phyloP scores from a whole-genome alignment of 2,797 vertebrate species.

The Epinephelus malabaricus region DNA sequence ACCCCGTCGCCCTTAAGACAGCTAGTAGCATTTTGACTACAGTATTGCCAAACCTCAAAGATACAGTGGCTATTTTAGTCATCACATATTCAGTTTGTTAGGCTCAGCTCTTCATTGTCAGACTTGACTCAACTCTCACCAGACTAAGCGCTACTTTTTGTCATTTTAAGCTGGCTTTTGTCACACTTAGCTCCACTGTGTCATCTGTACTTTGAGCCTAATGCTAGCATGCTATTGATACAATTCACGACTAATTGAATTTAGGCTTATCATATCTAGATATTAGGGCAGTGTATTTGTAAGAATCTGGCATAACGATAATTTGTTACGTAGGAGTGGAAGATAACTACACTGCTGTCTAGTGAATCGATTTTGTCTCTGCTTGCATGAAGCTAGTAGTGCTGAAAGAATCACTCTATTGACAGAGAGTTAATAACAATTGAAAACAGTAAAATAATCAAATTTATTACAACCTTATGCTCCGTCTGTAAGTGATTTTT shows the following conservation, averaged over 20 bases:
- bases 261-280: not conserved
- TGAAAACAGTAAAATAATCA: not conserved
- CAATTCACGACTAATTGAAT: not conserved
- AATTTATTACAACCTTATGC: not conserved
- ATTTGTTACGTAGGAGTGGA: too few species aligned
- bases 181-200: not conserved
- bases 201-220: not conserved
- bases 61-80: slow-evolving; percentile 5
- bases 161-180: not conserved
- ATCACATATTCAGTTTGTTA: not conserved
- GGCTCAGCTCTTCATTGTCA: not conserved
- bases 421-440: not conserved
- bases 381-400: not conserved
- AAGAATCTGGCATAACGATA: too few species aligned
- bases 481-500: not conserved
- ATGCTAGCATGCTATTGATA: too few species aligned
- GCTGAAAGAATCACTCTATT: not conserved
- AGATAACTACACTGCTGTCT: too few species aligned
- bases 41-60: not conserved
- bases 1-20: not conserved
- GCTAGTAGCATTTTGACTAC: not conserved
- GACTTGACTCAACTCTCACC: not conserved
- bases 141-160: not conserved
- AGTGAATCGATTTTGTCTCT: too few species aligned
- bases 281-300: too few species aligned